Evolutionary conservation across 1,140 invertebrate species (phyloP), one percentile per base, ranked within the genome.

Genomic region (Kradibia gibbosae): DNA sequence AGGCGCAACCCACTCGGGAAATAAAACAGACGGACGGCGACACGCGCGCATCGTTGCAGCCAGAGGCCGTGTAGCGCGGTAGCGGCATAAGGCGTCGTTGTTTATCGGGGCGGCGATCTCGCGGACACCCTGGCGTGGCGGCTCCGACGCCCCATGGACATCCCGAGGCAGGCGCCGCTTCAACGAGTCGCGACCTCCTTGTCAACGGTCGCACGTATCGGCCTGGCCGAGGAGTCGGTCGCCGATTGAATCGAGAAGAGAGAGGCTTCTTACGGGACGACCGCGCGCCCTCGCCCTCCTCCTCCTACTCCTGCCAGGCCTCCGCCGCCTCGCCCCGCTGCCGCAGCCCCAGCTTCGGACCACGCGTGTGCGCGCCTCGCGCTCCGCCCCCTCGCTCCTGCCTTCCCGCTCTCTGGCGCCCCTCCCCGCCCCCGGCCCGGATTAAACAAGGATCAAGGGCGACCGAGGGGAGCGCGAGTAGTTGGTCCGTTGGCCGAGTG

Each of bases 121-220:
- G n/a, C n/a, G n/a, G n/a, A n/a, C n/a, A n/a, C n/a, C n/a, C n/a
- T n/a, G n/a, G n/a, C n/a, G n/a, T n/a, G n/a, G n/a, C n/a, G n/a
- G n/a, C n/a, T n/a, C n/a, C n/a, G n/a, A n/a, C n/a, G n/a, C n/a
- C n/a, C 45, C 36, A 74, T 77, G 73, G 65, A 77, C 65, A 34
- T 31, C 50, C 36, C 15, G 60, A 81, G 55, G 45, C 31, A 81
- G 72, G 57, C 60, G 72, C 72, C 55, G 67, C 70, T 42, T 75
- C 72, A 34, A 31, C 57, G 72, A 67, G 31, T 48, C 20, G 71
- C 48, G 42, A 74, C 39, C 70, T 53, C 70, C 70, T 78, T 20
- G 20, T 25, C 57, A 57, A 60, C 57, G 28, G 42, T n/a, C 15
- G 73, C n/a, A n/a, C n/a, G n/a, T n/a, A n/a, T n/a, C n/a, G n/a